These are phyloP conservation scores for Agrenia bidenticulata DNA, from an alignment of 2,888 invertebrate genomes.

Conservation along the genomic window DNA sequence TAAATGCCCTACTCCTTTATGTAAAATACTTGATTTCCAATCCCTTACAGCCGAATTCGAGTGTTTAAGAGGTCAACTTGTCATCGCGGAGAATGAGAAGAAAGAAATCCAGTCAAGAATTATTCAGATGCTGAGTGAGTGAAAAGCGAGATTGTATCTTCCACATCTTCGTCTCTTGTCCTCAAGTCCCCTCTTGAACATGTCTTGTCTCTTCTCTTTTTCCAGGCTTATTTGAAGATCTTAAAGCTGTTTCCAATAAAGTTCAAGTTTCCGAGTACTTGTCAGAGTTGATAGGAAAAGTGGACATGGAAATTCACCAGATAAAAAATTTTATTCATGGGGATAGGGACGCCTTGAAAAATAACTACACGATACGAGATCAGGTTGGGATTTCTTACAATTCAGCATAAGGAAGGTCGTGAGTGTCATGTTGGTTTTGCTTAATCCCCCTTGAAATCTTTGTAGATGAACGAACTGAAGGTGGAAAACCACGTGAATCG, in stretches of 20 bases:
- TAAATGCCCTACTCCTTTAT: too few species aligned
- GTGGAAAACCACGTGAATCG: conserved; percentile 43
- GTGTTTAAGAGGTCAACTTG: conserved; percentile 54
- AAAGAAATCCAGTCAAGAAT: conserved; percentile 56
- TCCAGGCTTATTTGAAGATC: conserved; percentile 51
- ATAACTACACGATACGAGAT: conserved; percentile 47
- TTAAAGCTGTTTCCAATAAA: conserved; percentile 52
- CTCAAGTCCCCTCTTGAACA: neutral
- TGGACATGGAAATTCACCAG: conserved; percentile 50
- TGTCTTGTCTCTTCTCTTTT: conserved; percentile 11
- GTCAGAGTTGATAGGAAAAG: conserved; percentile 50
- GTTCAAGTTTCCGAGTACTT: conserved; percentile 51
- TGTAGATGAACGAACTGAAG: conserved; percentile 31
- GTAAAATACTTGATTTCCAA: too few species aligned
- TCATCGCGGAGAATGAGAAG: conserved; percentile 56
- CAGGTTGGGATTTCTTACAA: conserved; percentile 30
- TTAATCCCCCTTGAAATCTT: neutral
- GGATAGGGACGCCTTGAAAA: conserved; percentile 44
- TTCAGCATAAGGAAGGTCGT: too few species aligned
- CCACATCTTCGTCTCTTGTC: neutral
- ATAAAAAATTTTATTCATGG: conserved; percentile 50
- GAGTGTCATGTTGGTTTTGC: neutral
- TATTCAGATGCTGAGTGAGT: conserved; percentile 57
- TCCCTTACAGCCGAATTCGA: conserved; percentile 44
- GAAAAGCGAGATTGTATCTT: too few species aligned